Evolutionary conservation across 2,797 vertebrate genomes (phyloP).

Genomic region (Siniperca undulata): DNA sequence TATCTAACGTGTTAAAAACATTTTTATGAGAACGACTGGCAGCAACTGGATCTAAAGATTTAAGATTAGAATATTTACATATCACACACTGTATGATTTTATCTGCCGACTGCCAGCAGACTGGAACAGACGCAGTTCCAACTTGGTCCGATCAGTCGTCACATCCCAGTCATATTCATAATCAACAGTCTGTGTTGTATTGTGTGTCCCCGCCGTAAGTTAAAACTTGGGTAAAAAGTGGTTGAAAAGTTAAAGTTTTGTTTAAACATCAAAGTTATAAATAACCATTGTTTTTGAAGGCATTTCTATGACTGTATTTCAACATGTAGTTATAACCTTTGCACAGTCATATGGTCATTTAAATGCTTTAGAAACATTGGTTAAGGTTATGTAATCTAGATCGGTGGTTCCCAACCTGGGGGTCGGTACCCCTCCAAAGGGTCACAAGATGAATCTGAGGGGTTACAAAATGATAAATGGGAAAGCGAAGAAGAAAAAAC

Average conservation of each 20-base stretch:
- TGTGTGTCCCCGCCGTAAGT: too few relatives aligned
- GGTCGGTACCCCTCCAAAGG: neutral
- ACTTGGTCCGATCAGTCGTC: too few relatives aligned
- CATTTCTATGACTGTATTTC: neutral
- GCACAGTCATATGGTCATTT: neutral
- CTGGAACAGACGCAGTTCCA: neutral
- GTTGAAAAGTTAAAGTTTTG: neutral
- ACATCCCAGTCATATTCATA: too few relatives aligned
- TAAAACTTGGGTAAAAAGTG: too few relatives aligned
- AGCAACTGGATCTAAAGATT: too few relatives aligned
- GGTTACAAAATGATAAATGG: neutral
- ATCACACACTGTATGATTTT: too few relatives aligned
- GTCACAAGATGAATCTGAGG: neutral
- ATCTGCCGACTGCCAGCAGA: neutral
- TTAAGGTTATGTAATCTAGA: neutral
- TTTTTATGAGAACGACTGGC: too few relatives aligned
- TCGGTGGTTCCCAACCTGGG: neutral
- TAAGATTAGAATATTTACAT: too few relatives aligned
- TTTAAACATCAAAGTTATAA: neutral
- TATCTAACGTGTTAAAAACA: too few relatives aligned
- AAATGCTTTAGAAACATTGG: neutral
- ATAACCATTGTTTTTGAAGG: neutral
- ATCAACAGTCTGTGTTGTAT: too few relatives aligned
- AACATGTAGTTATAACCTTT: neutral
- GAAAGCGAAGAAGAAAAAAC: too few relatives aligned